phyloP scores from a whole-genome alignment of 2,113 vertebrate species.

The Thunnus thynnus region DNA sequence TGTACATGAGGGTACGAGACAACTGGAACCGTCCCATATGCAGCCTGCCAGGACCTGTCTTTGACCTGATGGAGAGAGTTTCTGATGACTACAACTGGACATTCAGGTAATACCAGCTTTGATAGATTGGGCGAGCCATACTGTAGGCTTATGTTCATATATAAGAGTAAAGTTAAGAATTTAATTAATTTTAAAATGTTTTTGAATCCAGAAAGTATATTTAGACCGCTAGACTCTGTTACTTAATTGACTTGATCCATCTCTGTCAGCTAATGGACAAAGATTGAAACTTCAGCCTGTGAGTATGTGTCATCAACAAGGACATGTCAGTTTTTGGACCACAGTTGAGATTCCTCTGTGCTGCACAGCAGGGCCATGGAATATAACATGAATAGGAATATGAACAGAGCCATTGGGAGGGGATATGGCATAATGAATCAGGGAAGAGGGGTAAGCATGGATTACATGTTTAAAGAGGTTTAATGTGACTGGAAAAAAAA shows the following conservation, averaged over 20 bases:
- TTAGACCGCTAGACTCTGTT: no score
- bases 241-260: background rate
- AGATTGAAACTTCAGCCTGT: background rate
- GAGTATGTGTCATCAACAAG: conserved; percentile 17
- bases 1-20: conserved; percentile 96
- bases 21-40: conserved; percentile 95
- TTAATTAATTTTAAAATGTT: background rate
- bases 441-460: conserved; percentile 38
- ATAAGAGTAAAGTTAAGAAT: background rate
- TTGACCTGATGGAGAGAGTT: conserved; percentile 93
- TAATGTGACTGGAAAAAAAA: conserved; percentile 51
- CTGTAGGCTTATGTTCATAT: background rate
- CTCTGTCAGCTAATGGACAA: background rate
- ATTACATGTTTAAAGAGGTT: conserved; percentile 64
- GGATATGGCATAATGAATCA: conserved; percentile 38
- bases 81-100: conserved; percentile 97
- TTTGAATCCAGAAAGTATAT: background rate
- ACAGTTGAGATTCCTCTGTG: conserved; percentile 25
- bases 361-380: conserved; percentile 30
- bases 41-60: conserved; percentile 90
- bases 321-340: conserved; percentile 28
- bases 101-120: conserved; percentile 86
- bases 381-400: conserved; percentile 47
- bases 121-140: background rate
- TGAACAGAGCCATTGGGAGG: conserved; percentile 44